phyloP scores from a whole-genome alignment of 23 tunicate genomes.

The Ciona savignyi region DNA sequence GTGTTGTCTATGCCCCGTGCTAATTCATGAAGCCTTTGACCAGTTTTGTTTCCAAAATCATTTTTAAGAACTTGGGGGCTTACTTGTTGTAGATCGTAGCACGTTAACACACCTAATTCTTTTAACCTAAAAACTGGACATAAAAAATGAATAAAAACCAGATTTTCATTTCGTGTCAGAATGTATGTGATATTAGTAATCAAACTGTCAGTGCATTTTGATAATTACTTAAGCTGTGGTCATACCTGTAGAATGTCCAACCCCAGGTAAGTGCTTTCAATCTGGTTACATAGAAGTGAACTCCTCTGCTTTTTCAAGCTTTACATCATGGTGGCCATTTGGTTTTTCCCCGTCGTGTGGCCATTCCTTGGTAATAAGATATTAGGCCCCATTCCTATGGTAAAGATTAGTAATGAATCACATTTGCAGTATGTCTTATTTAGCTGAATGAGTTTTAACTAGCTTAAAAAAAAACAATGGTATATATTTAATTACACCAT shows the following conservation, averaged over 20 bases:
- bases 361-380: slow-evolving; percentile 84
- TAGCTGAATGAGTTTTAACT: too few relatives aligned
- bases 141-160: too few relatives aligned
- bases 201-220: too few relatives aligned
- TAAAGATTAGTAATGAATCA: too few relatives aligned
- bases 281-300: slow-evolving; percentile 31
- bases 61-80: slow-evolving; percentile 24
- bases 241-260: slow-evolving; percentile 72
- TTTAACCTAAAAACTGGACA: slow-evolving; percentile 42
- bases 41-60: slow-evolving; percentile 84
- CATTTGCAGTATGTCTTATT: too few relatives aligned
- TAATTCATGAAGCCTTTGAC: slow-evolving; percentile 54
- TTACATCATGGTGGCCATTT: slow-evolving; percentile 59
- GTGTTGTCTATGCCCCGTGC: slow-evolving; percentile 62
- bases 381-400: slow-evolving; percentile 85
- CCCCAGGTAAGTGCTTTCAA: slow-evolving; percentile 83
- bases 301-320: slow-evolving; percentile 19
- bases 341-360: slow-evolving; percentile 83
- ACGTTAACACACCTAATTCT: slow-evolving; percentile 48
- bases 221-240: too few relatives aligned
- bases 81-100: slow-evolving; percentile 54
- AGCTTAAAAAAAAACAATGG: too few relatives aligned
- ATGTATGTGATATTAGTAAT: too few relatives aligned
- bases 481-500: too few relatives aligned
- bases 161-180: too few relatives aligned